phyloP scores from a whole-genome alignment of 1,140 invertebrate genomes.

The Telenomus remus region DNA sequence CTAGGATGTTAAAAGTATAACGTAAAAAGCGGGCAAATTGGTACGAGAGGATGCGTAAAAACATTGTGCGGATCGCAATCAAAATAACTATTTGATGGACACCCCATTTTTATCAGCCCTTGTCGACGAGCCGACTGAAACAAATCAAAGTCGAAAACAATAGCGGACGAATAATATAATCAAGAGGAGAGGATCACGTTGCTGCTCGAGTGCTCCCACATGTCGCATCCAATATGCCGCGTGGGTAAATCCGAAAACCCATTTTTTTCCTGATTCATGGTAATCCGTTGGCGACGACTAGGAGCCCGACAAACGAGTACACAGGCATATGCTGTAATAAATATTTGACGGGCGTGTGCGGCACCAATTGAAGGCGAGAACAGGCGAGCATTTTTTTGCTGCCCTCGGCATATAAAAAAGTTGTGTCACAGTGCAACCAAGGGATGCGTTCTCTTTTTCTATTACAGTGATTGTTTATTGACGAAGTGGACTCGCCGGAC shows the following conservation, averaged over 20 bases:
- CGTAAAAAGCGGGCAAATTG: background rate
- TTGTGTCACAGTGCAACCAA: conserved; percentile 9
- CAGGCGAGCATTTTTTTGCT: conserved; percentile 27
- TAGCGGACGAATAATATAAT: conserved; percentile 55
- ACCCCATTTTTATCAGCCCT: conserved; percentile 28
- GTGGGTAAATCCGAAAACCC: conserved; percentile 62
- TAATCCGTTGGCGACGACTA: conserved; percentile 60
- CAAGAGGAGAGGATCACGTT: conserved; percentile 53
- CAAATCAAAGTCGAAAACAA: conserved; percentile 60
- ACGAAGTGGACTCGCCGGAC: conserved; percentile 72
- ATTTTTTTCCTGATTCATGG: conserved; percentile 67
- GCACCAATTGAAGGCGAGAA: conserved; percentile 50
- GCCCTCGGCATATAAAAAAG: conserved; percentile 26
- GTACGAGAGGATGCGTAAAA: conserved; percentile 2
- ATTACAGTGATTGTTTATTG: conserved; percentile 76
- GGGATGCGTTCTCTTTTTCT: conserved; percentile 61
- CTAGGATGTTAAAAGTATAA: no score
- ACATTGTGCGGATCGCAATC: conserved; percentile 7
- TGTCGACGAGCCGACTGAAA: conserved; percentile 23
- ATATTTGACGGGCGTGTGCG: conserved; percentile 65
- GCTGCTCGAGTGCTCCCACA: conserved; percentile 59
- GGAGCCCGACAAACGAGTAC: conserved; percentile 30
- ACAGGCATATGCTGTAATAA: conserved; percentile 66
- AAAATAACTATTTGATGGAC: conserved; percentile 38
- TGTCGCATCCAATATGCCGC: conserved; percentile 59